Percentiles rank a stretch among this genome's conserved stretches.
These are phyloP conservation scores for Bembecia ichneumoniformis DNA, from an alignment of 2,888 invertebrate genomes.

Conservation along the genomic window DNA sequence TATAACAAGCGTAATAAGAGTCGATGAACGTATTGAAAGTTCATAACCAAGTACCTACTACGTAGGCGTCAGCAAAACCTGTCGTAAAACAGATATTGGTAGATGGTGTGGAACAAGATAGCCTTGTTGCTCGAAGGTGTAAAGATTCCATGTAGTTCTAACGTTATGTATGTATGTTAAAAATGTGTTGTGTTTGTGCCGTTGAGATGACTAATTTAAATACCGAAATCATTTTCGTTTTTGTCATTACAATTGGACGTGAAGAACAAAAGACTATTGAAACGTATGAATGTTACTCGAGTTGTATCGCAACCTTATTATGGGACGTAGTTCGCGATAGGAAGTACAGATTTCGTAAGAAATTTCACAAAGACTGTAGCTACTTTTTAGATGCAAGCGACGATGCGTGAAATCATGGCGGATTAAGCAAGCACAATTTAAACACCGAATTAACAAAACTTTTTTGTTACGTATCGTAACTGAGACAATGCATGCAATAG, in stretches of 20 bases:
- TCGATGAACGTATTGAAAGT: conserved; percentile 29
- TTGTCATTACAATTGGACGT: too few species aligned
- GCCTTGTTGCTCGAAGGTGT: background rate
- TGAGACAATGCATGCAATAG: conserved; percentile 1
- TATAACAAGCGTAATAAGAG: conserved; percentile 4
- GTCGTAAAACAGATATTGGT: background rate
- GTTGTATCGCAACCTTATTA: too few species aligned
- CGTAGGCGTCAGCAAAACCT: background rate
- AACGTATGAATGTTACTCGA: too few species aligned
- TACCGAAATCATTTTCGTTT: too few species aligned
- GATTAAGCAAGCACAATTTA: conserved; percentile 11
- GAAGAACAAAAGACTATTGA: too few species aligned
- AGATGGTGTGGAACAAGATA: background rate
- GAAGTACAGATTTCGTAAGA: background rate
- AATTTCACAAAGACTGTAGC: conserved; percentile 1
- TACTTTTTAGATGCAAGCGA: conserved; percentile 12
- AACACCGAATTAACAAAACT: conserved; percentile 11
- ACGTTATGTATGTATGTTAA: background rate
- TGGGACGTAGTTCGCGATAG: background rate
- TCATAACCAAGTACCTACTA: conserved; percentile 15
- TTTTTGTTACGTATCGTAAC: conserved; percentile 6
- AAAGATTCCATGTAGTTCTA: background rate
- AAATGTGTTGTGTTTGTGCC: background rate
- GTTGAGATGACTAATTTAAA: too few species aligned
- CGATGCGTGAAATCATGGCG: conserved; percentile 13